Evolutionary conservation across 2,888 invertebrate genomes (phyloP).

Genomic region (Acronicta leporina): DNA sequence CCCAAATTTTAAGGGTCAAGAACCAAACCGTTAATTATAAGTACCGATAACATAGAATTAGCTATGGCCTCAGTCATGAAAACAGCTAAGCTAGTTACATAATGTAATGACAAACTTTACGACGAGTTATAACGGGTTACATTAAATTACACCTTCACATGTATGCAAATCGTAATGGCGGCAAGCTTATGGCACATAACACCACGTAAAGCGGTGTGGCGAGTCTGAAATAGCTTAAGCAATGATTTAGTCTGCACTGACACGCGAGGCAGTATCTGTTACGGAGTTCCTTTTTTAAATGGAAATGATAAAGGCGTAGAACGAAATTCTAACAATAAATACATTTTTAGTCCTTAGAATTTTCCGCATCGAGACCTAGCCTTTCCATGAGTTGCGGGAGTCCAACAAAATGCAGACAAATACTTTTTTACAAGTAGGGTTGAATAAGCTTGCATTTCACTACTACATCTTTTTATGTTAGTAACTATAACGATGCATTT

Average conservation of each 20-base stretch:
- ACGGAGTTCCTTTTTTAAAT: slow-evolving; percentile 12
- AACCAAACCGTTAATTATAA: slow-evolving; percentile 1
- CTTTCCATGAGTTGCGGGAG: too few relatives aligned
- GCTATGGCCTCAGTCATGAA: slow-evolving; percentile 18
- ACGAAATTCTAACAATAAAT: slow-evolving; percentile 10
- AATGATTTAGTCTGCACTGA: slow-evolving; percentile 48
- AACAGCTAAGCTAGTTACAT: slow-evolving; percentile 18
- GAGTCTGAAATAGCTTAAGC: slow-evolving; percentile 47
- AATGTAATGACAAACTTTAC: slow-evolving; percentile 41
- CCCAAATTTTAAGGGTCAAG: neutral
- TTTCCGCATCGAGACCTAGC: neutral
- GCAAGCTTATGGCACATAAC: slow-evolving; percentile 47
- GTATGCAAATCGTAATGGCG: slow-evolving; percentile 53
- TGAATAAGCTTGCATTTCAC: neutral
- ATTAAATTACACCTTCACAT: slow-evolving; percentile 47
- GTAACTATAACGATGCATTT: too few relatives aligned
- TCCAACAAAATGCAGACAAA: neutral
- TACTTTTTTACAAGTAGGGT: neutral
- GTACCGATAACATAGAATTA: slow-evolving; percentile 12
- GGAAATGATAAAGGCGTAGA: neutral
- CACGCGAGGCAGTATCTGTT: slow-evolving; percentile 59
- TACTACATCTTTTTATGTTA: too few relatives aligned
- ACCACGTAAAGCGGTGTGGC: slow-evolving; percentile 49
- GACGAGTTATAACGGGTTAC: slow-evolving; percentile 32
- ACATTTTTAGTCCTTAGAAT: neutral